Base-by-base conservation (phyloP, 2,113 vertebrate species). In the Bos javanicus region DNA sequence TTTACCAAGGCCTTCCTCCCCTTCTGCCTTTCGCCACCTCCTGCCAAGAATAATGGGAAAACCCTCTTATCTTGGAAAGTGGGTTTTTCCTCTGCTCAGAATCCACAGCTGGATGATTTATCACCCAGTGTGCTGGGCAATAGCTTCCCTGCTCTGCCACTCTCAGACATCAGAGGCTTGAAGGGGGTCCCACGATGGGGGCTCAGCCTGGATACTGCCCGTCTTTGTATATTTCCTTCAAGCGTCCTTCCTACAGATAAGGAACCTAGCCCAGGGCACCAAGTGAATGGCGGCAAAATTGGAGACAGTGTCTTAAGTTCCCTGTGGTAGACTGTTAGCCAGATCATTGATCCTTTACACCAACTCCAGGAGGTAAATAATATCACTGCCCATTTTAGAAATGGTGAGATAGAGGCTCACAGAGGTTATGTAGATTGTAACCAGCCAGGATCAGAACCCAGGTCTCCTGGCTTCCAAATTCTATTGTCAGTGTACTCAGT, bases 21-120 rank as follows among this genome's bases (percentile, higher is more conserved):
- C 39, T 93, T 91, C 43, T 90, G 62, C 60, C 80, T 94, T 96
- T 98, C 64, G 39, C 91, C 25, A 82, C 86, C 33, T 97, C 80
- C 91, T 98, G 97, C 98, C 95, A 97, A 98, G 97, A 98, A 93
- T 96, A 95, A 97, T 95, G 94, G 91, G 95, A 83, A 94, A 97
- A 97, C 95, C 74, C 86, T 95, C 80, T 97, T 97, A 87, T 98
- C 95, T 97, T 92, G 86, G 91, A 96, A 96, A 98, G 91, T 87
- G 74, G 33, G 96, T 98, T 52, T 97, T 94, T 93, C 54, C 89
- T 97, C 95, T 97, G 97, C 94, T 97, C 80, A 91, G 71, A 96
- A 91, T 96, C 94, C 97, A 96, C 74, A 95, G 59, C 54, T 3
- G 2, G 56, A 74, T 89, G 94, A 98, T 90, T 97, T 96, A 98